Evolutionary conservation across 2,888 invertebrate genomes (phyloP).

Genomic region (Lochmaea crataegi): DNA sequence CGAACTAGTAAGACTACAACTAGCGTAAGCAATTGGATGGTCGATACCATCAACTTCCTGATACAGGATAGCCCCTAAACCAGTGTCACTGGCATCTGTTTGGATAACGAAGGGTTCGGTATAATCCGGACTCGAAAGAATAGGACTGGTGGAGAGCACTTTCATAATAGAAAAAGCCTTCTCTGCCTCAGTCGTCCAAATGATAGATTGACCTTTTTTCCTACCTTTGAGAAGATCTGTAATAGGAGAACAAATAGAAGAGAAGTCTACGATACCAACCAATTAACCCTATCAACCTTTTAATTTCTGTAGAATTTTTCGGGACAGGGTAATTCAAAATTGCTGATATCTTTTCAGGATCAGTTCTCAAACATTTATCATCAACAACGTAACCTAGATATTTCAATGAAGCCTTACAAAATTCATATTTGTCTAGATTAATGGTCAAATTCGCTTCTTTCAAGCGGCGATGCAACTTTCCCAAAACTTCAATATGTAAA

Average conservation of each 20-base stretch:
- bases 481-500: too few species aligned
- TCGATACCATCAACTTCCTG: constrained; percentile 33
- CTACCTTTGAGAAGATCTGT: constrained; percentile 30
- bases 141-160: constrained; percentile 28
- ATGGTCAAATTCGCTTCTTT: too few species aligned
- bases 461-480: too few species aligned
- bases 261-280: constrained; percentile 36
- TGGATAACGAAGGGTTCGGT: constrained; percentile 36
- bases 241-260: too few species aligned
- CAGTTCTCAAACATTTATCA: too few species aligned
- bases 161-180: constrained; percentile 41
- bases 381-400: too few species aligned
- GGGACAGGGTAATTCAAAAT: constrained; percentile 26
- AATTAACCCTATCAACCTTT: constrained; percentile 29
- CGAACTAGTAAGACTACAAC: constrained; percentile 33
- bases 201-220: constrained; percentile 41
- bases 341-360: too few species aligned
- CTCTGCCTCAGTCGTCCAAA: constrained; percentile 40
- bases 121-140: constrained; percentile 43
- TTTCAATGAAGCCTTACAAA: too few species aligned
- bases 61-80: constrained; percentile 37
- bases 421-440: too few species aligned
- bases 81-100: too few species aligned
- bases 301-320: constrained; percentile 31
- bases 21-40: constrained; percentile 39